A percentile compares a stretch with the other conserved stretches of the same genome.
Conservation (phyloP, 2,888 invertebrate species). For the Melanophora roralis region DNA sequence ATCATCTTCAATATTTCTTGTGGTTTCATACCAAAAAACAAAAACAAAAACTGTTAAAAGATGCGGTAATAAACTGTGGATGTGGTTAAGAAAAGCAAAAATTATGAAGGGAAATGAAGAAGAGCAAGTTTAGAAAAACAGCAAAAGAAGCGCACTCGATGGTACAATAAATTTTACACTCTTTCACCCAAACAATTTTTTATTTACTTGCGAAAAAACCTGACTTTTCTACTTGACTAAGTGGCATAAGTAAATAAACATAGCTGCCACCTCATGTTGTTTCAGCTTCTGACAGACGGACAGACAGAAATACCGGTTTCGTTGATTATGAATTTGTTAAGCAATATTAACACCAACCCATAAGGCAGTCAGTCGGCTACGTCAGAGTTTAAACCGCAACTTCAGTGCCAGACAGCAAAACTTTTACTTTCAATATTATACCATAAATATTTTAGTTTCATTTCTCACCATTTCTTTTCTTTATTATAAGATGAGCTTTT, state of each 20-base stretch:
- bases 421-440: slow-evolving; percentile 58
- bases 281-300: not conserved
- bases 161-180: slow-evolving; percentile 1
- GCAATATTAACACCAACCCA: slow-evolving; percentile 29
- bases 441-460: not conserved
- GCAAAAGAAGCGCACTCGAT: not conserved
- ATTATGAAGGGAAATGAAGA: not conserved
- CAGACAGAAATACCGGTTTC: slow-evolving; percentile 8
- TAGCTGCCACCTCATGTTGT: slow-evolving; percentile 12
- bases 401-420: slow-evolving; percentile 30
- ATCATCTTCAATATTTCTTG: slow-evolving; percentile 20
- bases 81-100: slow-evolving; percentile 13
- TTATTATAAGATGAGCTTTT: slow-evolving; percentile 21
- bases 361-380: not conserved
- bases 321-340: slow-evolving; percentile 52
- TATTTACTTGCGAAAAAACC: not conserved
- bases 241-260: not conserved
- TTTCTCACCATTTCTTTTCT: not conserved
- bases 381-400: slow-evolving; percentile 13
- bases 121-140: not conserved
- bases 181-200: slow-evolving; percentile 1
- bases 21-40: not conserved
- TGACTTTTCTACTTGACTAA: not conserved
- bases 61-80: slow-evolving; percentile 56
- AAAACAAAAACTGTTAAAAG: slow-evolving; percentile 9